phyloP scores from a whole-genome alignment of 2,888 invertebrate species.

The Anticlea derivata region DNA sequence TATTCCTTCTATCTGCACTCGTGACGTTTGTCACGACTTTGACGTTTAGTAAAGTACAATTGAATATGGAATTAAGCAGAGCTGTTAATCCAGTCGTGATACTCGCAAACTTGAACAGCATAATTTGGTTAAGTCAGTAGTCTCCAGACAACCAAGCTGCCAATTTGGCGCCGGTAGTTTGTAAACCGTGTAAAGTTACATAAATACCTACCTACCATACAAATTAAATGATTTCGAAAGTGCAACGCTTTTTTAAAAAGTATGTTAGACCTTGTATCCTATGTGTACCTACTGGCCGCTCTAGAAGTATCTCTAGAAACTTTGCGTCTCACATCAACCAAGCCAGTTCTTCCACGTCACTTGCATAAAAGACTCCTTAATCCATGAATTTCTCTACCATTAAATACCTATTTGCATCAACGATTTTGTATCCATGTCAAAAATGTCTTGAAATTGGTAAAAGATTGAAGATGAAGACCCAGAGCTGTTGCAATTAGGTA shows the following conservation, averaged over 20 bases:
- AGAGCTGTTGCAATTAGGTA: conserved; percentile 1
- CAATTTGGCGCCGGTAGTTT: background rate
- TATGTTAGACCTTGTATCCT: conserved; percentile 6
- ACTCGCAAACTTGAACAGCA: conserved; percentile 14
- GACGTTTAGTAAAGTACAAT: conserved; percentile 42
- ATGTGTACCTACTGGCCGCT: background rate
- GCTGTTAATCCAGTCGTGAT: conserved; percentile 28
- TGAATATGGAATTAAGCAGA: conserved; percentile 39
- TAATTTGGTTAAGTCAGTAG: conserved; percentile 16
- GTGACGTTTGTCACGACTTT: conserved; percentile 55
- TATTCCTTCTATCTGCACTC: conserved; percentile 40
- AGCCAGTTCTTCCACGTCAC: conserved; percentile 23
- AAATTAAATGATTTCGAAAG: conserved; percentile 5
- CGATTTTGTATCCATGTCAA: background rate
- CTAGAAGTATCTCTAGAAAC: conserved; percentile 9
- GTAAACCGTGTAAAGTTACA: conserved; percentile 1
- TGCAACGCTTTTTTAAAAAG: background rate
- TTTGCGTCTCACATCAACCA: conserved; percentile 7
- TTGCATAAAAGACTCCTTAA: conserved; percentile 16
- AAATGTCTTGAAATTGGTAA: background rate
- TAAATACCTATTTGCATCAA: conserved; percentile 1
- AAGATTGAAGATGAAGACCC: background rate
- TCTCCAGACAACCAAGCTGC: conserved; percentile 1
- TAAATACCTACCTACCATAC: background rate
- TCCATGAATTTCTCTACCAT: conserved; percentile 7